Conservation (phyloP, 2,797 vertebrate genomes). For the Anolis apletophallus region DNA sequence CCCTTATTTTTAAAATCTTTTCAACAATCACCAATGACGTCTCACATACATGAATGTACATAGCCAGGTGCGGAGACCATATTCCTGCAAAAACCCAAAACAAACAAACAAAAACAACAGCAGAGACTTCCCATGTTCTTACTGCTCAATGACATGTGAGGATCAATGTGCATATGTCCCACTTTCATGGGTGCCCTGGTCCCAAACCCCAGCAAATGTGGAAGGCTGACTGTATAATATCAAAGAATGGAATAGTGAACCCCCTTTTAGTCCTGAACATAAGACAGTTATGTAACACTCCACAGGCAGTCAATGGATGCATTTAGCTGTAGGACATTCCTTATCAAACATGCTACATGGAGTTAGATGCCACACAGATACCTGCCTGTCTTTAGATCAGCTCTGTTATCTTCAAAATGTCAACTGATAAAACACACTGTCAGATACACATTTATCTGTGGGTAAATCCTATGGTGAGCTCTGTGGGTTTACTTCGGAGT, state of each 20-base stretch:
- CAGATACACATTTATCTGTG: too few species aligned
- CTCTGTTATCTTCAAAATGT: background rate
- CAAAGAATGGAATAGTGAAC: constrained; percentile 29
- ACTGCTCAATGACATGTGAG: background rate
- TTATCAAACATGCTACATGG: background rate
- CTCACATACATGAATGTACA: background rate
- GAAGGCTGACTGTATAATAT: background rate
- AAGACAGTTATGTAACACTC: background rate
- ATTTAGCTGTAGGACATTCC: background rate
- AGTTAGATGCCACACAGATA: background rate
- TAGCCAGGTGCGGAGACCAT: background rate
- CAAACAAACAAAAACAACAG: background rate
- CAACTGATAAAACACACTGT: background rate
- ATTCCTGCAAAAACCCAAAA: background rate
- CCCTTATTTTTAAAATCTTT: background rate
- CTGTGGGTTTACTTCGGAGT: background rate
- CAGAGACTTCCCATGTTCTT: background rate
- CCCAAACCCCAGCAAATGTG: too few species aligned
- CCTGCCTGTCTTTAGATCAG: background rate
- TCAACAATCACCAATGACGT: background rate
- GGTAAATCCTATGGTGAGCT: background rate
- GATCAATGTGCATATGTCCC: too few species aligned
- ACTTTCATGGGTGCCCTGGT: too few species aligned
- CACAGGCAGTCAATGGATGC: constrained; percentile 27
- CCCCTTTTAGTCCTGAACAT: constrained; percentile 15